These are phyloP conservation scores for Lacanobia oleracea DNA, from an alignment of 2,888 invertebrate species.

Conservation along the genomic window DNA sequence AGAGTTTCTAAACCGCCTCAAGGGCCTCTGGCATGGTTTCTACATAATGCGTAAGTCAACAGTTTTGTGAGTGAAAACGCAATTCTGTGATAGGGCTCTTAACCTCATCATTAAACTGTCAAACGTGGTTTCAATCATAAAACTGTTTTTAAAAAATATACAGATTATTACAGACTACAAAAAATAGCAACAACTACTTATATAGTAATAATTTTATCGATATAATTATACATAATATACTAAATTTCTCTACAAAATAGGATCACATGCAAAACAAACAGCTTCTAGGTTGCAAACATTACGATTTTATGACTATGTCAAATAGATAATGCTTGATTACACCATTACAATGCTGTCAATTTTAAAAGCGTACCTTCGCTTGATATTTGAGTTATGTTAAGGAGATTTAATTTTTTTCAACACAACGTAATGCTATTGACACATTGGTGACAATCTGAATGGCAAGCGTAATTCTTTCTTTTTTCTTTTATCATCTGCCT, in stretches of 20 bases:
- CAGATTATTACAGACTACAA: no score
- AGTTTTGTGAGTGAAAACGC: no score
- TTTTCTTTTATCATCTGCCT: no score
- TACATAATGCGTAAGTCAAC: no score
- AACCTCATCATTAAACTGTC: constrained; percentile 20
- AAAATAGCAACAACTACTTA: background rate
- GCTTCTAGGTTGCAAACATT: constrained; percentile 30
- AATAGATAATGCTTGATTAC: no score
- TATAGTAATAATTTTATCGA: background rate
- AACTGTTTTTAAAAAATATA: background rate
- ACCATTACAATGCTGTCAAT: background rate
- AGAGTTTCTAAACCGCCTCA: no score
- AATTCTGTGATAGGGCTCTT: no score
- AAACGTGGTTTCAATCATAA: constrained; percentile 37
- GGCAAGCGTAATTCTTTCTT: no score
- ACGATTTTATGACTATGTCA: no score
- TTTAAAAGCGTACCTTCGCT: background rate
- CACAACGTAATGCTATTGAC: background rate
- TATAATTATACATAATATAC: background rate
- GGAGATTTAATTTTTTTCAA: no score
- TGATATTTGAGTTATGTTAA: background rate
- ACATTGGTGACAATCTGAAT: no score
- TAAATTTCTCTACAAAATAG: background rate
- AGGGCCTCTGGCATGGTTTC: no score
- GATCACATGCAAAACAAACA: constrained; percentile 9